Evolutionary conservation across 2,888 invertebrate species (phyloP), one percentile per base, ranked within the genome.

Genomic region (Drosophila melanocephala): DNA sequence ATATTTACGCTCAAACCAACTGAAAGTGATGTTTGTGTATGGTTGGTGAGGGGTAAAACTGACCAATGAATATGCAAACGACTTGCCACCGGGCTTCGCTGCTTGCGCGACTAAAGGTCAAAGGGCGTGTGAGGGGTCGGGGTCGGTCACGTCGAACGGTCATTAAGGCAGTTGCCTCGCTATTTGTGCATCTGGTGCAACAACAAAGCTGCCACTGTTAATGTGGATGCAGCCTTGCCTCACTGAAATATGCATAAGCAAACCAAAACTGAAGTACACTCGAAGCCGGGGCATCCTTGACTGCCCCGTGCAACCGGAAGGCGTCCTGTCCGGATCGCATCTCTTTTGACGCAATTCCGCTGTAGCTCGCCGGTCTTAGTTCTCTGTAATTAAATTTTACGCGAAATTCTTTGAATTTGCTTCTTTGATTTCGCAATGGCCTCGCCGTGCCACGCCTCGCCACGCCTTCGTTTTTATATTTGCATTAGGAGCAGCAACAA

Each of bases 1-100:
- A 88, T 86, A 84, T 86, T 88, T 86, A 73, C 72, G 72, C 80
- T 74, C 77, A 84, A 78, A 84, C 83, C 74, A 63, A 72, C 76
- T 68, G 67, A 62, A 58, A 56, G 62, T 67, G 65, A 71, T 51
- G 56, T 26, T 58, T 16, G 30, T 7, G 57, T 7, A 16, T 30
- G 55, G 28, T 7, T 16, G 35, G 16, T 35, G 35, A 0, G 37
- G 63, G 35, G 14, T 61, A 57, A 2, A 39, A 59, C 75, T 85
- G 78, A 82, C 88, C 88, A 73, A 88, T 88, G 86, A 86, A 86
- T 86, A 86, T 86, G 88, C 86, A 88, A 86, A 84, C 57, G 70
- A 69, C 51, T 59, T 51, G 63, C 57, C 50, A 52, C 53, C 53
- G 61, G 69, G 69, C 61, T n/a, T 42, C 75, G 57, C 56, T 35